Base-by-base conservation (phyloP, 1,140 invertebrate genomes). In the Cyrtorhinus lividipennis region DNA sequence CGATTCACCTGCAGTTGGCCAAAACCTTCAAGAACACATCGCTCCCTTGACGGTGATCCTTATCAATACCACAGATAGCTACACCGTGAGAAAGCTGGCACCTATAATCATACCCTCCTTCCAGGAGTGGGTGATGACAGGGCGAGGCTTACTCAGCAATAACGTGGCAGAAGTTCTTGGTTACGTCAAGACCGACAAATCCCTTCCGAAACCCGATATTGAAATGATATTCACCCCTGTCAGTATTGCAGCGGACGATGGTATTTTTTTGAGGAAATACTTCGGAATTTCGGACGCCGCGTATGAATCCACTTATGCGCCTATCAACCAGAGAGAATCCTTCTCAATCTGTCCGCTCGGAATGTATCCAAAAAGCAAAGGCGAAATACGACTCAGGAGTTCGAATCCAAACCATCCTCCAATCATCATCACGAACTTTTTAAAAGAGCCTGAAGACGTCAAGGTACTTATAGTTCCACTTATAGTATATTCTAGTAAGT, bases 351-450 rank as follows among this genome's bases (percentile, higher is more conserved):
- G 68, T 10, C 67, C 75, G 0, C 64, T 69, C 5, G 45, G 82
- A 73, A 67, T 83, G 48, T 73, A 80, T 22, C 81, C 83, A 0
- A 71, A 76, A 65, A 84, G 82, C 23, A 64, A 62, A 1, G 83
- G 83, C 0, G 66, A 70, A 24, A 67, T 89, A 1, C 70, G 68
- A 20, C 68, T 89, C 5, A 68, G 71, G 13, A 80, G 76, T 5
- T 68, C 67, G 0, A 74, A 89, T 72, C 84, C 85, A 0, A 72
- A 76, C 0, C 78, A 82, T 18, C 73, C 77, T 23, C 84, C 87
- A 0, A 71, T 80, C n/a, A 86, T 92, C 27, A 76, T 82, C 67
- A 78, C 87, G 0, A 85, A 85, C 56, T 87, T 86, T 59, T 79
- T 87, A 10, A 72, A 70, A 0, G 70, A 80, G 30, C 56, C 68